A percentile compares a stretch with the other conserved stretches of the same genome.
phyloP scores from a whole-genome alignment of 2,113 vertebrate genomes.

The Lathamus discolor region DNA sequence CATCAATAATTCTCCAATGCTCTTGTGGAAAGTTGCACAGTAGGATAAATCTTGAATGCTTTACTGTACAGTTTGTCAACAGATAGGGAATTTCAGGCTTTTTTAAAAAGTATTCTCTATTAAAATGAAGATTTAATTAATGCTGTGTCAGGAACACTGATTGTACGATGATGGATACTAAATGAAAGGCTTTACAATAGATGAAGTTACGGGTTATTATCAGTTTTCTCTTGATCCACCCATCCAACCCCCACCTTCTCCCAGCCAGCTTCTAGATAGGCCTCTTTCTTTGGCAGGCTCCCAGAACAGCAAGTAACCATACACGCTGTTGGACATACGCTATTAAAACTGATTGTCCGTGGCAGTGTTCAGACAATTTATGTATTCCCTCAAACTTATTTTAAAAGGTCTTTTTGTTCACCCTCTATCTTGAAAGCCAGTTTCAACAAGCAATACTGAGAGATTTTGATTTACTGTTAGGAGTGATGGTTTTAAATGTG shows the following conservation, averaged over 20 bases:
- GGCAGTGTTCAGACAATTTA: conserved; percentile 6
- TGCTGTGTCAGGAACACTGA: neutral
- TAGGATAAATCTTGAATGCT: neutral
- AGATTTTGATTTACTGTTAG: conserved; percentile 45
- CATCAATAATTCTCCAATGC: neutral
- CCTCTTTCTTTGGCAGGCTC: neutral
- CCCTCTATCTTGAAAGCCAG: neutral
- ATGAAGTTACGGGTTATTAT: neutral
- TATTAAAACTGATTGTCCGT: conserved; percentile 31
- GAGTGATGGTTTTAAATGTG: conserved; percentile 15
- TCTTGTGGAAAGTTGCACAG: neutral
- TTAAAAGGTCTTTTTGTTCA: conserved; percentile 31
- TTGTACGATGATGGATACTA: neutral
- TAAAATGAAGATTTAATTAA: neutral
- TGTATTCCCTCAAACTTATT: conserved; percentile 31
- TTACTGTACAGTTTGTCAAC: neutral
- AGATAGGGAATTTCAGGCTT: neutral
- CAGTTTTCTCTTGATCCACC: neutral
- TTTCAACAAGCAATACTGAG: conserved; percentile 17
- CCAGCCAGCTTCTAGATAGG: neutral
- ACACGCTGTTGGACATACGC: neutral
- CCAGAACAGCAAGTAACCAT: conserved; percentile 1
- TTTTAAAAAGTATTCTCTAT: neutral
- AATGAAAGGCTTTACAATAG: neutral
- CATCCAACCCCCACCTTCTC: no score